Conservation (phyloP, 2,113 vertebrate genomes). For the Oceanodroma tethys region DNA sequence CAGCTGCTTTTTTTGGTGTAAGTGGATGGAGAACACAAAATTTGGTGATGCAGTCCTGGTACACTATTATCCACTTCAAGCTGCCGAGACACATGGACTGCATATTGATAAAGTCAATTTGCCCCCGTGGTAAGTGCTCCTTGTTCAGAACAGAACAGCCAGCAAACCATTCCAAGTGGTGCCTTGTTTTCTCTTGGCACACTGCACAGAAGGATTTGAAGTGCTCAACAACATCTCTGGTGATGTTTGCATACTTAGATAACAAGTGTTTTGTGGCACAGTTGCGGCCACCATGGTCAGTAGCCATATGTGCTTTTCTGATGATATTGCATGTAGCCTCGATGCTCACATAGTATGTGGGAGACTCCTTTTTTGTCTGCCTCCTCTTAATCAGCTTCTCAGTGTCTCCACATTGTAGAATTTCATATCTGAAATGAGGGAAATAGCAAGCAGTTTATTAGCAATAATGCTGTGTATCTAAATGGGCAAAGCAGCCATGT, state of each 20-base stretch:
- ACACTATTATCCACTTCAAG: neutral
- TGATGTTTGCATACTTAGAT: neutral
- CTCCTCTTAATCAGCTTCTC: neutral
- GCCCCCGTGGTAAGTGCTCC: neutral
- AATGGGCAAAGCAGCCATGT: neutral
- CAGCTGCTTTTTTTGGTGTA: neutral
- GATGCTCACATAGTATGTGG: neutral
- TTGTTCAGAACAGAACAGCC: neutral
- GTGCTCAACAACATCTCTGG: neutral
- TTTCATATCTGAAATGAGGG: neutral
- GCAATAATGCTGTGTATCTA: neutral
- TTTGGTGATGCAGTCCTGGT: neutral
- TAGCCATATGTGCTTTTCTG: neutral
- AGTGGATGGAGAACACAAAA: neutral
- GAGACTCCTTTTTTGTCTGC: neutral
- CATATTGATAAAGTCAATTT: neutral
- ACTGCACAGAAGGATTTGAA: neutral
- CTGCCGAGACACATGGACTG: neutral
- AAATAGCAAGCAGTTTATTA: neutral
- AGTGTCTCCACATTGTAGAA: neutral
- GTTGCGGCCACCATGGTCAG: accelerated
- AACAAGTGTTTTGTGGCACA: neutral
- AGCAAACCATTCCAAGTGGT: neutral
- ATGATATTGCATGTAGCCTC: accelerated
- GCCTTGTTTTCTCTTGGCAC: neutral